Conservation (phyloP, 2,888 invertebrate species). For the Mycogona germanica region DNA sequence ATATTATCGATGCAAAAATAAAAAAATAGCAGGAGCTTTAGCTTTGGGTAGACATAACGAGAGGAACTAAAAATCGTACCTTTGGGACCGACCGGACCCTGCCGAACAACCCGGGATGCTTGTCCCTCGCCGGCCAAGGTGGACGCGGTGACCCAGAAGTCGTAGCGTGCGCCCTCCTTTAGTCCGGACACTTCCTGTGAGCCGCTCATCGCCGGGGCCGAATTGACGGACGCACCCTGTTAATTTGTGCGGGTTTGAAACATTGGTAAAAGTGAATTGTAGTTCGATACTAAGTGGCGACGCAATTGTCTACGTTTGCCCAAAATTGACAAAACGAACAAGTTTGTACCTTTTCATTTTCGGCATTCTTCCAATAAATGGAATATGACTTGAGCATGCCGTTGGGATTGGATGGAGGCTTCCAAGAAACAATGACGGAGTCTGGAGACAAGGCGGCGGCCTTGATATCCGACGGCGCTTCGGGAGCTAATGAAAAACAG, state of each 20-base stretch:
- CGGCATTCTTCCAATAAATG: constrained; percentile 53
- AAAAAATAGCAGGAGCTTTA: no score
- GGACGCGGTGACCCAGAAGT: constrained; percentile 34
- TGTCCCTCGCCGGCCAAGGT: constrained; percentile 34
- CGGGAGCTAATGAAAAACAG: constrained; percentile 68
- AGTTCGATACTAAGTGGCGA: no score
- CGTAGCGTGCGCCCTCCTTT: constrained; percentile 28
- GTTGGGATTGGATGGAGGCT: constrained; percentile 81
- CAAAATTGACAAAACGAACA: no score
- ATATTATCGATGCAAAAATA: no score
- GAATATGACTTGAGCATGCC: constrained; percentile 88
- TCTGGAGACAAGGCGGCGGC: constrained; percentile 83
- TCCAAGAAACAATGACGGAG: constrained; percentile 87
- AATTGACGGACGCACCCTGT: no score
- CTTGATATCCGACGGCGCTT: constrained; percentile 84
- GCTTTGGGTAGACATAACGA: no score
- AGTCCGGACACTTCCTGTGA: constrained; percentile 27
- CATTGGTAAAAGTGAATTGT: no score
- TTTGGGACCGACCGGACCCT: constrained; percentile 28
- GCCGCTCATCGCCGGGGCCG: constrained; percentile 3
- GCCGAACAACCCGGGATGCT: constrained; percentile 29
- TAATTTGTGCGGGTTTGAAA: no score
- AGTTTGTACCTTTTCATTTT: constrained; percentile 39
- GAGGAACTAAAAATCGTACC: no score
- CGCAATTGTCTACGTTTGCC: no score